Evolutionary conservation across 2,888 invertebrate species (phyloP).

Genomic region (Muscina levida): DNA sequence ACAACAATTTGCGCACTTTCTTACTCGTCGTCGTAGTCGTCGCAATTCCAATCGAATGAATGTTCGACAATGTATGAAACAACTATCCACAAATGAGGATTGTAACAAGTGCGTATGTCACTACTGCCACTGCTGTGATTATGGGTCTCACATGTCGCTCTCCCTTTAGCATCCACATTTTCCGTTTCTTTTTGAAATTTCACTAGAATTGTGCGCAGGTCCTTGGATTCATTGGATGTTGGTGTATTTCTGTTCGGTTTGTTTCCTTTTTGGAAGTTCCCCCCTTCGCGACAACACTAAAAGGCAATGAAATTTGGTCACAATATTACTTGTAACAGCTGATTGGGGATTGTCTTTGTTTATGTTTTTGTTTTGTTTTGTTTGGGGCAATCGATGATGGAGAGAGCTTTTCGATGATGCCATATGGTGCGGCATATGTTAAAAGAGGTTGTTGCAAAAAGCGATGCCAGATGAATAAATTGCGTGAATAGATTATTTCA

Average conservation of each 20-base stretch:
- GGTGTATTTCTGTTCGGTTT: background rate
- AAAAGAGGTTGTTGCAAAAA: too few relatives aligned
- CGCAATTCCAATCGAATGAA: too few relatives aligned
- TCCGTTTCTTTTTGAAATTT: slow-evolving; percentile 3
- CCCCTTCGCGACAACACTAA: background rate
- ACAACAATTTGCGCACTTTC: slow-evolving; percentile 54
- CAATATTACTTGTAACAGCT: background rate
- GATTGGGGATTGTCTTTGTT: slow-evolving; percentile 49
- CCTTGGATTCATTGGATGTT: slow-evolving; percentile 49
- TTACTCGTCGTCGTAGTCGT: too few relatives aligned
- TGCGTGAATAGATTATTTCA: too few relatives aligned
- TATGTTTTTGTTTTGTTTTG: slow-evolving; percentile 21
- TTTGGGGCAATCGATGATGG: background rate
- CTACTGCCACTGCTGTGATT: slow-evolving; percentile 10
- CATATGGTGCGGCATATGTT: background rate
- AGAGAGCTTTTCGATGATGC: too few relatives aligned
- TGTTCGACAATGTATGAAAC: too few relatives aligned
- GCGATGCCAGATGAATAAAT: too few relatives aligned
- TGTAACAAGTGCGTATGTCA: slow-evolving; percentile 49
- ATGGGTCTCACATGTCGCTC: slow-evolving; percentile 18
- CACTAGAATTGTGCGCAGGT: slow-evolving; percentile 51
- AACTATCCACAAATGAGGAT: slow-evolving; percentile 17
- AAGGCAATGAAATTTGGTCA: background rate
- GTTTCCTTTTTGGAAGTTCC: slow-evolving; percentile 27
- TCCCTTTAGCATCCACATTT: slow-evolving; percentile 53